A percentile compares a stretch with the other conserved stretches of the same genome.
Conservation (phyloP, 2,113 vertebrate species). For the Tragelaphus scriptus region DNA sequence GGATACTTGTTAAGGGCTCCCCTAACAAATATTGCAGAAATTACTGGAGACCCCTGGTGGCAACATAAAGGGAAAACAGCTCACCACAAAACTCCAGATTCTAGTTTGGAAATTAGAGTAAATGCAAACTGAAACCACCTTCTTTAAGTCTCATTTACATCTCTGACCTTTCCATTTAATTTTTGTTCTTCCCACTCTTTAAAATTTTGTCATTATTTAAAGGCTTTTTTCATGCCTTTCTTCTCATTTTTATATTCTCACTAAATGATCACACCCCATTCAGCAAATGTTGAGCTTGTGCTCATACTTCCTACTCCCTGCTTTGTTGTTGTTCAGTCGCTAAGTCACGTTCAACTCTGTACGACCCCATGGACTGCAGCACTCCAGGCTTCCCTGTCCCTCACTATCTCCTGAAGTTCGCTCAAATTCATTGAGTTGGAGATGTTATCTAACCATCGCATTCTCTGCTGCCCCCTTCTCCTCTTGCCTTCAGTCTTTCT, state of each 20-base stretch:
- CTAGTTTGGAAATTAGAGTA: background rate
- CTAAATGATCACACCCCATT: background rate
- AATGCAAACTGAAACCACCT: background rate
- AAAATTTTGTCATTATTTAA: background rate
- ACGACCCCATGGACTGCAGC: background rate
- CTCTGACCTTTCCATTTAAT: background rate
- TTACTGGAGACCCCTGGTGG: slow-evolving; percentile 39
- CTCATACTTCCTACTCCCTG: background rate
- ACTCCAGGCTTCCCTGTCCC: background rate
- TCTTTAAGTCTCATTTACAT: background rate
- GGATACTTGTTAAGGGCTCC: background rate
- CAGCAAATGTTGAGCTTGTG: background rate
- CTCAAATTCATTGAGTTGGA: background rate
- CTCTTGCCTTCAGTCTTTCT: background rate
- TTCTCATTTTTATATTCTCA: background rate
- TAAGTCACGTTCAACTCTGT: background rate
- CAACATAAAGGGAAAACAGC: background rate
- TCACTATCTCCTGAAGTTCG: background rate
- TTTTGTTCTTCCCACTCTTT: background rate
- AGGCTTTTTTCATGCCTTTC: background rate
- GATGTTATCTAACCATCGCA: background rate
- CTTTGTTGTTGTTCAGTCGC: background rate
- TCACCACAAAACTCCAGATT: background rate
- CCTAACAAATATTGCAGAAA: background rate
- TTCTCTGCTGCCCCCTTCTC: background rate